A percentile compares a stretch with the other conserved stretches of the same genome.
phyloP scores from a whole-genome alignment of 2,888 invertebrate genomes.

The Epirrhoe tristata region DNA sequence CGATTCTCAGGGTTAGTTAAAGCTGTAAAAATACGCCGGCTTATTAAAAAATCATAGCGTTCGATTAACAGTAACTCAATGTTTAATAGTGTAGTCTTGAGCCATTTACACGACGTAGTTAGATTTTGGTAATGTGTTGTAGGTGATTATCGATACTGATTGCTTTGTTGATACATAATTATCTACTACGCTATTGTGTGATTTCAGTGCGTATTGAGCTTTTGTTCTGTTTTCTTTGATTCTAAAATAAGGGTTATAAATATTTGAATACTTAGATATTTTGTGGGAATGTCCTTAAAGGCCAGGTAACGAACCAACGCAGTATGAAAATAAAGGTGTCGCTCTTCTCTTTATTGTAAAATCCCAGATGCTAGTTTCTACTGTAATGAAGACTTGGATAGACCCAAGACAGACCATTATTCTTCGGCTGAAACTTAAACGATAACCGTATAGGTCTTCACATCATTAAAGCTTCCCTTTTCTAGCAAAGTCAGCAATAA shows the following conservation, averaged over 20 bases:
- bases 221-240: no score
- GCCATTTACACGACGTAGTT: not conserved
- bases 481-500: constrained; percentile 18
- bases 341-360: no score
- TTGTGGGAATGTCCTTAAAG: no score
- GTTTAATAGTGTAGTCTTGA: not conserved
- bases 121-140: not conserved
- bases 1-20: constrained; percentile 4
- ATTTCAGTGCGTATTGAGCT: no score
- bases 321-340: no score
- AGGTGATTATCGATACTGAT: not conserved
- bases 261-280: no score
- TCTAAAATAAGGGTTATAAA: no score
- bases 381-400: no score
- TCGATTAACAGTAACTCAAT: not conserved
- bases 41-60: constrained; percentile 4
- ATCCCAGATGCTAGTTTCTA: no score
- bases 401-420: no score
- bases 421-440: not conserved
- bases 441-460: not conserved
- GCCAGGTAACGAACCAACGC: no score
- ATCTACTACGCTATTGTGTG: not conserved
- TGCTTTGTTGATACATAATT: not conserved
- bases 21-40: constrained; percentile 3
- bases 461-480: not conserved